Evolutionary conservation across 64 coral and sea anemone genomes (phyloP).

Genomic region (Exaiptasia diaphana): DNA sequence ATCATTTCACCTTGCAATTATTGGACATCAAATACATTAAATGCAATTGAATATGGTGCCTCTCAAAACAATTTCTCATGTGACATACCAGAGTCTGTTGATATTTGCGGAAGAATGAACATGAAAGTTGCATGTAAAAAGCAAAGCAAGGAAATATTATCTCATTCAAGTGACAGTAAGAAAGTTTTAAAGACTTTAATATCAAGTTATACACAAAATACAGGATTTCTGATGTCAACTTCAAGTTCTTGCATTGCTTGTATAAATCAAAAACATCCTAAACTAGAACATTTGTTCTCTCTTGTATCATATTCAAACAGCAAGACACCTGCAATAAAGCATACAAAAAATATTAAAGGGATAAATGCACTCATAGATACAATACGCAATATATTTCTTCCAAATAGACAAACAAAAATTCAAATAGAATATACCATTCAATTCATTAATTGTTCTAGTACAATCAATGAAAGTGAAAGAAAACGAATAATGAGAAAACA

Average conservation of each 20-base stretch:
- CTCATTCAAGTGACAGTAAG: background rate
- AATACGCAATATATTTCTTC: constrained; percentile 17
- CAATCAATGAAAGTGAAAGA: constrained; percentile 14
- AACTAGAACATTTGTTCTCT: background rate
- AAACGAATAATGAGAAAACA: constrained; percentile 19
- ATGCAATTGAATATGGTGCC: background rate
- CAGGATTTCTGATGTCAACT: background rate
- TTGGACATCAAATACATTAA: background rate
- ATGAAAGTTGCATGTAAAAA: too few species aligned
- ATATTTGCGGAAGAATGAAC: background rate
- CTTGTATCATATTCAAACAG: constrained; percentile 1
- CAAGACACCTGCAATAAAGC: constrained; percentile 4
- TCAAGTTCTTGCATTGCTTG: background rate
- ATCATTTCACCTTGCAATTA: constrained; percentile 12
- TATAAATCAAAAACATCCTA: background rate
- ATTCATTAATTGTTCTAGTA: constrained; percentile 19
- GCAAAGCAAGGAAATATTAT: background rate
- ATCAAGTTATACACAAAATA: background rate
- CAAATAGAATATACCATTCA: constrained; percentile 24
- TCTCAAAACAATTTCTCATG: too few species aligned
- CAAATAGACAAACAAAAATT: background rate
- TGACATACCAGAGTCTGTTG: background rate
- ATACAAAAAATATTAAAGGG: constrained; percentile 31
- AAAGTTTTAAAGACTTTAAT: background rate
- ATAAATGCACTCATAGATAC: background rate